Base-by-base conservation (phyloP, 2,797 vertebrate genomes). In the Anguilla pacifica region DNA sequence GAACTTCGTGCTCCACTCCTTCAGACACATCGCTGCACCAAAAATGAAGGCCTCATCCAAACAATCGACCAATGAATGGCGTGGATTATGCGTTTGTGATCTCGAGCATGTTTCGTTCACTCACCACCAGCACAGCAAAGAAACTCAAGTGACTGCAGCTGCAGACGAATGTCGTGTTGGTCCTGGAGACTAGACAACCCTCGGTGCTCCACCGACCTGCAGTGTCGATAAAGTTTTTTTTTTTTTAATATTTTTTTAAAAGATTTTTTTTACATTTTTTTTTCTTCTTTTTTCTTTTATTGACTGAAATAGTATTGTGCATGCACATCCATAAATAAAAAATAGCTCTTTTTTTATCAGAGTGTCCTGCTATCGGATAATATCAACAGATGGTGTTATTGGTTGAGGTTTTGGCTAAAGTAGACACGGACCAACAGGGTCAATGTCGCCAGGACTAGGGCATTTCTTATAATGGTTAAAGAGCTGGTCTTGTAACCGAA, bases 91-190 rank as follows among this genome's bases (percentile, higher is more conserved):
- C 6, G 31, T 39, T 59, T 2, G 70, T 79, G 7, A 55, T 3
- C 49, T 53, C 53, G 31, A 85, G 39, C 25, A 6, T n/a, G 3
- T 0, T 82, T 79, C 10, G 17, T 53, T 25, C 31, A 91, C 91
- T 95, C 93, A 97, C 96, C 92, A 96, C 92, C 88, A 97, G 94
- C 15, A 97, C 94, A 3, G 96, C 96, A 91, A 97, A 97, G 87
- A 96, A 96, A 88, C 96, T 96, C 81, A 97, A 90, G 77, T 96
- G 96, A 87, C 94, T 88, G 51, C 96, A 97, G 86, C 88, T 93
- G 86, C 96, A 97, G 3, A 92, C 82, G 70, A 92, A 90, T 4
- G 91, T 57, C 0, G 39, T 31, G 0, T 72, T 87, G 0, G 6
- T 90, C 13, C 77, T 4, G 0, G 0, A 81, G 6, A 94, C 96